Evolutionary conservation across 1,140 invertebrate species (phyloP).

Genomic region (Microplitis demolitor): DNA sequence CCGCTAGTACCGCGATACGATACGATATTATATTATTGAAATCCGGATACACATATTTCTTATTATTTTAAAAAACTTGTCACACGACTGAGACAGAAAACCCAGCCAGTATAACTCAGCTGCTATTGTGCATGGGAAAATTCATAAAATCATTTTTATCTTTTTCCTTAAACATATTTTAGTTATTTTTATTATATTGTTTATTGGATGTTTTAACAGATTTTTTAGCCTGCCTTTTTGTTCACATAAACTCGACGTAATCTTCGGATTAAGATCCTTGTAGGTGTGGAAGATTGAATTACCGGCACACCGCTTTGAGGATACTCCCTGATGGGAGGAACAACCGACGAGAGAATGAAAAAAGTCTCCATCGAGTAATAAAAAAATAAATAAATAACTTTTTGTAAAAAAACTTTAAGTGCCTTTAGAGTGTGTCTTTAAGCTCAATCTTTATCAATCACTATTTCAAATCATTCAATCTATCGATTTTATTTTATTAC

Average conservation of each 20-base stretch:
- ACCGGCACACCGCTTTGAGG: conserved; percentile 34
- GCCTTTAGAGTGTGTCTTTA: conserved; percentile 8
- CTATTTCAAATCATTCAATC: not conserved
- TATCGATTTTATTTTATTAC: not conserved
- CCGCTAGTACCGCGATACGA: not conserved
- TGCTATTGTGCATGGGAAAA: no score
- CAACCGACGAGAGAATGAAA: not conserved
- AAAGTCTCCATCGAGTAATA: not conserved
- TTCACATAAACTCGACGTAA: conserved; percentile 45
- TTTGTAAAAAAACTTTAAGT: not conserved
- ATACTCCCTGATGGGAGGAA: conserved; percentile 4
- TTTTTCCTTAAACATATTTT: not conserved
- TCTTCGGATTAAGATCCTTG: conserved; percentile 50
- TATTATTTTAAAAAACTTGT: not conserved
- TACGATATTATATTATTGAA: not conserved
- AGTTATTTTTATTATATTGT: not conserved
- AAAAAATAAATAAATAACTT: not conserved
- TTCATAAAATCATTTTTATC: not conserved
- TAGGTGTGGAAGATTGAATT: conserved; percentile 52
- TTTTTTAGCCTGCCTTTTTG: conserved; percentile 12
- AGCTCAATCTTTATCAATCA: conserved; percentile 1
- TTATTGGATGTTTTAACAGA: not conserved
- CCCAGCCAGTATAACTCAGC: no score
- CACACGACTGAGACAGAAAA: not conserved
- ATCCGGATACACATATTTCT: not conserved